A percentile compares a stretch with the other conserved stretches of the same genome.
These are phyloP conservation scores for Myotis lucifugus DNA, from an alignment of 2,113 vertebrate species.

Conservation along the genomic window DNA sequence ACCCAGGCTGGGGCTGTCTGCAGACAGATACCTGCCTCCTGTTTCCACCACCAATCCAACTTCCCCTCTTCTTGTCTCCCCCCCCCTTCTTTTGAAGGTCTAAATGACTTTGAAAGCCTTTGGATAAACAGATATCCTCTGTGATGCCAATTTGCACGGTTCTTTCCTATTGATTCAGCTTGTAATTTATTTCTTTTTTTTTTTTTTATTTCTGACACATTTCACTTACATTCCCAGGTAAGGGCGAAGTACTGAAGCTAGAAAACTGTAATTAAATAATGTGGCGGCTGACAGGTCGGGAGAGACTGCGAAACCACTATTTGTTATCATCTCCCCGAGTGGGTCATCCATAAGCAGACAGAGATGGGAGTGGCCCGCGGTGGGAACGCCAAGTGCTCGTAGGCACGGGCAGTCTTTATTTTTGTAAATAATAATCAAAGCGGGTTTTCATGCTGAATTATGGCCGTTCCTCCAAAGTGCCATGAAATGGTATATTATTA, in stretches of 20 bases:
- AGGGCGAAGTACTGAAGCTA: conserved; percentile 35
- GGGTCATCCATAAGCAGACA: not conserved
- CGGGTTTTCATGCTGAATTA: conserved; percentile 59
- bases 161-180: conserved; percentile 61
- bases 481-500: conserved; percentile 70
- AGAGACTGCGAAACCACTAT: not conserved
- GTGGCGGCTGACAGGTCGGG: not conserved
- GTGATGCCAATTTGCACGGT: conserved; percentile 38
- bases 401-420: conserved; percentile 62
- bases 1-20: not conserved
- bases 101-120: conserved; percentile 78
- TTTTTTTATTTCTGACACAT: conserved; percentile 74
- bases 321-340: not conserved
- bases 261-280: conserved; percentile 59
- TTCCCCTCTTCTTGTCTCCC: not conserved
- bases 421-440: conserved; percentile 78
- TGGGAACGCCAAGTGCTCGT: not conserved
- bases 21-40: not conserved
- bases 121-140: conserved; percentile 67
- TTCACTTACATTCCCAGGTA: conserved; percentile 69
- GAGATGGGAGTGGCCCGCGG: not conserved
- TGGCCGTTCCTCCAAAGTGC: conserved; percentile 64
- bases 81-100: conserved; percentile 43
- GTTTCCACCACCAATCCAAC: not conserved
- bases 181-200: conserved; percentile 67